Evolutionary conservation across 2,797 vertebrate species (phyloP).

Genomic region (Thripadectes ignobilis): DNA sequence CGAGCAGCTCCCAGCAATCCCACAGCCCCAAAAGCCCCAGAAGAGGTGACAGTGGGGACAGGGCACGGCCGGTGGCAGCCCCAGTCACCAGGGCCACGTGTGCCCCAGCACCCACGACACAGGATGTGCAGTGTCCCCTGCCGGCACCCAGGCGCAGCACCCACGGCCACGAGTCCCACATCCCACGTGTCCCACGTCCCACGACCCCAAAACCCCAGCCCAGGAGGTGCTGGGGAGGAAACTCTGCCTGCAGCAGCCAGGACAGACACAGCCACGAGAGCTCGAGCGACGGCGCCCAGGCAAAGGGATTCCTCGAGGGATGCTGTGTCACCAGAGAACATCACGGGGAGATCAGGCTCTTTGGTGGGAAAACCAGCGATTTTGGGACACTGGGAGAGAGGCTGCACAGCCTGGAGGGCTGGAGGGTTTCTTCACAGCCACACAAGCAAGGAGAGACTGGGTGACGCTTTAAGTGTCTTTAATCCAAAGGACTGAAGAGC

Average conservation of each 20-base stretch:
- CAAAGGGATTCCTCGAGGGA: neutral
- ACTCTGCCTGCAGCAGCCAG: neutral
- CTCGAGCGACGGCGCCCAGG: rapidly evolving
- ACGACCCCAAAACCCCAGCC: neutral
- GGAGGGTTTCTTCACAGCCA: neutral
- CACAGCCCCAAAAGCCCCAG: neutral
- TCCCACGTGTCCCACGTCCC: neutral
- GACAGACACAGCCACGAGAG: neutral
- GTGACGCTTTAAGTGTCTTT: conserved; percentile 61
- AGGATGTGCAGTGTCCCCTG: neutral
- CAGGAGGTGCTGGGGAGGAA: neutral
- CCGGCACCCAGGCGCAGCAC: neutral
- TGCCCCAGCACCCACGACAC: neutral
- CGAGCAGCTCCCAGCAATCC: neutral
- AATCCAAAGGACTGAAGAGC: conserved; percentile 69
- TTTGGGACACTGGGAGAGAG: neutral
- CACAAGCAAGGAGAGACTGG: conserved; percentile 8
- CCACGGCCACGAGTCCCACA: neutral
- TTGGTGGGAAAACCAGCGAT: neutral
- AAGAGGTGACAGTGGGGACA: rapidly evolving
- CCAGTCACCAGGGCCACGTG: neutral
- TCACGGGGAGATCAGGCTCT: neutral
- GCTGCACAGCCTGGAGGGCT: neutral
- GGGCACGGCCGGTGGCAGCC: neutral
- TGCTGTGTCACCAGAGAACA: rapidly evolving